Conservation (phyloP, 2,113 vertebrate species). For the cattle (Bos taurus) region ARS-UCD2.0 NC_037332.1:71329501-71330000, state of each 20-base stretch:
- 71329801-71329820: background rate
- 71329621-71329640: background rate
- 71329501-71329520: background rate
- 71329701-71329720: background rate
- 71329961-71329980: background rate
- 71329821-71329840: background rate
- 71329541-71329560: background rate
- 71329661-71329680: background rate
- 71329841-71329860: background rate
- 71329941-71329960: background rate
- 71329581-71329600: background rate
- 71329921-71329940: background rate
- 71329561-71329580: background rate
- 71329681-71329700: background rate
- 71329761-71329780: background rate
- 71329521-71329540: background rate
- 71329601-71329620: background rate
- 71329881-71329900: background rate
- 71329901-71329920: background rate
- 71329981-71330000: background rate
- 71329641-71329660: background rate
- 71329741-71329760: background rate
- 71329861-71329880: background rate
- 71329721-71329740: background rate
- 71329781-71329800: background rate